Evolutionary conservation across 2,797 vertebrate genomes (phyloP).

Genomic region (Loris lydekkerianus): DNA sequence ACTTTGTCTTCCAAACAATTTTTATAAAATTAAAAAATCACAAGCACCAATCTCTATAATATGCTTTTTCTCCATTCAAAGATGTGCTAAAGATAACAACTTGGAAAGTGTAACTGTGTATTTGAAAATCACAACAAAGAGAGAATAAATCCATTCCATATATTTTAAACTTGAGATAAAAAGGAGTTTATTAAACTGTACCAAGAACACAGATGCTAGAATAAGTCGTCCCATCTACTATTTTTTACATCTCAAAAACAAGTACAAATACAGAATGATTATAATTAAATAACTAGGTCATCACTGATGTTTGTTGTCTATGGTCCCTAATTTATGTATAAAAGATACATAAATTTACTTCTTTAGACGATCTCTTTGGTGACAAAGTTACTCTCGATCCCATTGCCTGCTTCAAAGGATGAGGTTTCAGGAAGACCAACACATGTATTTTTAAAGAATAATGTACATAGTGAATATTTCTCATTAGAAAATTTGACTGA

Average conservation of each 20-base stretch:
- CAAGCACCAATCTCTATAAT: background rate
- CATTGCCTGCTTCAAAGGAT: background rate
- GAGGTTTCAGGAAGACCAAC: background rate
- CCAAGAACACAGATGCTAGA: background rate
- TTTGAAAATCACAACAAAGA: slow-evolving; percentile 44
- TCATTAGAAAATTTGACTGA: slow-evolving; percentile 14
- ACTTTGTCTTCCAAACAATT: background rate
- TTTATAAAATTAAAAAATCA: background rate
- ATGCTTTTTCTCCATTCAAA: background rate
- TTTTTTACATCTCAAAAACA: background rate
- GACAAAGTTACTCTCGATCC: background rate
- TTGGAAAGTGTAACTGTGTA: background rate
- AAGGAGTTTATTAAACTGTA: background rate
- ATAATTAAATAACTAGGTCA: background rate
- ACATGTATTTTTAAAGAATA: background rate
- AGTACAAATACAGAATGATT: background rate
- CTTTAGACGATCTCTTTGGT: background rate
- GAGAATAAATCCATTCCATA: background rate
- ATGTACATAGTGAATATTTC: background rate
- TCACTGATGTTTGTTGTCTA: background rate
- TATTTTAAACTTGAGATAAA: background rate
- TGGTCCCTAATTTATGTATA: background rate
- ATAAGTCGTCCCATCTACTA: background rate
- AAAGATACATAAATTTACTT: slow-evolving; percentile 31
- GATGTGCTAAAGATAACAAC: background rate